These are phyloP conservation scores for Pseudomugil tenellus DNA, from an alignment of 2,797 vertebrate species.

Conservation along the genomic window DNA sequence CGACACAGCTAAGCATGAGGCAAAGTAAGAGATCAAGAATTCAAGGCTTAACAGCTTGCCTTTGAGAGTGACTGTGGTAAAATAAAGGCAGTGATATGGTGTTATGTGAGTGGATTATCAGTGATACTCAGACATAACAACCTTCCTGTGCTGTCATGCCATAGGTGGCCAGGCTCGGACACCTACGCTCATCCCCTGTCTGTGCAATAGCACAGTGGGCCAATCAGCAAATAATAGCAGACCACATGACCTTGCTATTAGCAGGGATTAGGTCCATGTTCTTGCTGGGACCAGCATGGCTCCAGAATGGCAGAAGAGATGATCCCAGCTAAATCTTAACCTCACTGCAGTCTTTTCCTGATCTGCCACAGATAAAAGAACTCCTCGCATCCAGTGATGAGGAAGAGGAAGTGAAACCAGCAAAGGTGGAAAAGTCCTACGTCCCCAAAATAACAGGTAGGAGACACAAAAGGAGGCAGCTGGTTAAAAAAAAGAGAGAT, in stretches of 20 bases:
- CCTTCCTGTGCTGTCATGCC: slow-evolving; percentile 36
- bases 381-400: slow-evolving; percentile 95
- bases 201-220: slow-evolving; percentile 56
- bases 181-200: slow-evolving; percentile 65
- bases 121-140: slow-evolving; percentile 51
- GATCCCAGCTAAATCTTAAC: slow-evolving; percentile 82
- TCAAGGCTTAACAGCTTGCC: slow-evolving; percentile 17
- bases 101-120: slow-evolving; percentile 68
- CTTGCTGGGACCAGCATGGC: slow-evolving; percentile 80
- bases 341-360: slow-evolving; percentile 69
- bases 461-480: slow-evolving; percentile 15
- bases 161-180: slow-evolving; percentile 40
- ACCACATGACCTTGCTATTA: slow-evolving; percentile 78
- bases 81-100: slow-evolving; percentile 47
- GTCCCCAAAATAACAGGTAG: slow-evolving; percentile 98
- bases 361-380: slow-evolving; percentile 91
- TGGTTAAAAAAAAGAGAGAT: not conserved
- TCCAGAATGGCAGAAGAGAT: slow-evolving; percentile 77
- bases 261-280: slow-evolving; percentile 76
- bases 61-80: slow-evolving; percentile 19
- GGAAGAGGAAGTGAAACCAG: slow-evolving; percentile 89
- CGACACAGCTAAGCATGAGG: not conserved
- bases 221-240: slow-evolving; percentile 72
- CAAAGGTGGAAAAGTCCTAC: slow-evolving; percentile 92
- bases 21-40: slow-evolving; percentile 21